Evolutionary conservation across 2,797 vertebrate species (phyloP), one percentile per base, ranked within the genome.

Genomic region (Acrossocheilus wenchowensis): DNA sequence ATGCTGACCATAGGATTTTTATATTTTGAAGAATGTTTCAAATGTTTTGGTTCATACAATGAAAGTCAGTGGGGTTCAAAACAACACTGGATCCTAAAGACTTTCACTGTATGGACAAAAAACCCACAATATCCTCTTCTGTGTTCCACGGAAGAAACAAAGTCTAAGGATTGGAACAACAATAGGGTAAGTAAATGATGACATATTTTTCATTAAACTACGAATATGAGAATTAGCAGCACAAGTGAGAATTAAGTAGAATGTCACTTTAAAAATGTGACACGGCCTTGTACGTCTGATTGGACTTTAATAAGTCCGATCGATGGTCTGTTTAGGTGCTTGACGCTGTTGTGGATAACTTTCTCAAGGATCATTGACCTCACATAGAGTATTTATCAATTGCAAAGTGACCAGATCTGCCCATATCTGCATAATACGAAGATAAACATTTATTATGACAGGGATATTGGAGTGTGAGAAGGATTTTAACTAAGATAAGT

Each of bases 401-500:
- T n/a, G 21, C 48, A 52, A 71, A 83, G 48, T 39, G 75, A 34
- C 64, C 66, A 43, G 19, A 80, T 74, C 19, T 54, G 45, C 30
- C 11, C 36, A 62, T 57, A 21, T 72, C 64, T 52, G 15, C 75
- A 74, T 43, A 68, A 52, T 86, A n/a, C 26, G 71, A 77, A 84
- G 74, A 91, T 93, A 89, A 92, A 88, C 88, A 89, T 54, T 93
- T 92, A 94, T 91, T 88, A 91, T 69, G 83, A 84, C 62, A 15
- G 68, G 92, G 91, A 89, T 91, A 94, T 93, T 94, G 92, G 88
- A 92, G 94, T 93, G 90, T 21, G 45, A 87, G 74, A 81, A 87
- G 87, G 66, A 87, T 64, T 89, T 86, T 91, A 91, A 92, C 91
- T 90, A 90, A 92, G 91, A 92, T 90, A 88, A 77, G 88, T 89